These are phyloP conservation scores for Phaethornis superciliosus DNA, from an alignment of 2,113 vertebrate species.

Conservation along the genomic window DNA sequence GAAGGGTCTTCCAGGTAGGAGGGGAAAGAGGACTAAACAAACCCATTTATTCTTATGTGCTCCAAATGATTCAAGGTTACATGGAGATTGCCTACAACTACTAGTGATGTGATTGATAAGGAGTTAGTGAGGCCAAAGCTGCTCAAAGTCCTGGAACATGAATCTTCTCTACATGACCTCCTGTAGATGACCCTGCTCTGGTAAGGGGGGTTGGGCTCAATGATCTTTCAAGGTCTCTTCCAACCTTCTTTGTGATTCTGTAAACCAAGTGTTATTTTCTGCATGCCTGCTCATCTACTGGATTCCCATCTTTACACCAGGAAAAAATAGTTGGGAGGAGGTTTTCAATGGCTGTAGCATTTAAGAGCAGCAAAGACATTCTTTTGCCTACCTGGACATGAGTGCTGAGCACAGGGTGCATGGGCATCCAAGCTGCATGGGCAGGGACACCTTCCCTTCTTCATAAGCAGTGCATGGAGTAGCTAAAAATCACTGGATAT, in stretches of 20 bases:
- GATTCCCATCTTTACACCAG: background rate
- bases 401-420: accelerated
- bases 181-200: no score
- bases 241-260: no score
- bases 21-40: background rate
- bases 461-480: background rate
- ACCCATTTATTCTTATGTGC: background rate
- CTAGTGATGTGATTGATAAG: background rate
- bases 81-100: background rate
- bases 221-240: no score
- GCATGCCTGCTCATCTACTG: accelerated
- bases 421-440: no score
- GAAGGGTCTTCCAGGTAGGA: background rate
- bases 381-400: background rate
- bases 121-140: background rate
- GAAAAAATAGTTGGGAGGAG: background rate
- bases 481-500: background rate
- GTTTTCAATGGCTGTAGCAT: background rate
- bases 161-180: background rate
- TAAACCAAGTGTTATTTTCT: background rate
- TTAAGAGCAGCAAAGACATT: background rate
- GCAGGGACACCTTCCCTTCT: background rate
- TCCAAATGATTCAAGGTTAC: background rate
- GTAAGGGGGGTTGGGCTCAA: no score
- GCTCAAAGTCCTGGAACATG: background rate